These are phyloP conservation scores for Plectus sambesii DNA, from an alignment of 1,140 invertebrate species.

Conservation along the genomic window DNA sequence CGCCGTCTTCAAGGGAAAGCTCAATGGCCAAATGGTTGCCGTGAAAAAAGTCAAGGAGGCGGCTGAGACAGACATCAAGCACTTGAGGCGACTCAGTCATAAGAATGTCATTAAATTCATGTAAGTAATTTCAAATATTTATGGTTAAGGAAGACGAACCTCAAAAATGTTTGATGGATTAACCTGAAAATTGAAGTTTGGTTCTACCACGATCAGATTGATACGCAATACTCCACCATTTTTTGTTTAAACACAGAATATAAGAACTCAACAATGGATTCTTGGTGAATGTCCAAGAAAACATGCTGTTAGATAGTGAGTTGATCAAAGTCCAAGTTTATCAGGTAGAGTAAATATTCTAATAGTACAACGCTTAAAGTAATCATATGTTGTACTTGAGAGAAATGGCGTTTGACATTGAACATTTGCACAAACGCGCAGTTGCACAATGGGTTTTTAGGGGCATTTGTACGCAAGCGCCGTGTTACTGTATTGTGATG, in stretches of 20 bases:
- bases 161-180: too few species aligned
- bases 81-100: slow-evolving; percentile 84
- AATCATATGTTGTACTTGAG: slow-evolving; percentile 4
- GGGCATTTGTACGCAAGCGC: slow-evolving; percentile 82
- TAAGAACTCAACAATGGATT: too few species aligned
- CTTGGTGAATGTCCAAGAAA: too few species aligned
- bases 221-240: too few species aligned
- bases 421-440: slow-evolving; percentile 5
- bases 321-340: too few species aligned
- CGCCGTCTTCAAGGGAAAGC: slow-evolving; percentile 77
- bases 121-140: slow-evolving; percentile 54
- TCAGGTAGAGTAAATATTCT: too few species aligned
- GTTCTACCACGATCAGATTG: too few species aligned
- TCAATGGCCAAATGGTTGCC: slow-evolving; percentile 66
- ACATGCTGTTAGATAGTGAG: too few species aligned
- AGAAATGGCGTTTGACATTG: not conserved
- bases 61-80: slow-evolving; percentile 84
- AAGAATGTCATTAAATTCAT: slow-evolving; percentile 91
- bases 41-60: slow-evolving; percentile 86
- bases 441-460: slow-evolving; percentile 49
- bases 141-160: too few species aligned
- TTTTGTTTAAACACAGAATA: too few species aligned
- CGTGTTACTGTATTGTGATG: slow-evolving; percentile 91
- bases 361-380: too few species aligned
- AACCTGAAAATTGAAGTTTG: too few species aligned